A percentile compares a stretch with the other conserved stretches of the same genome.
phyloP scores from a whole-genome alignment of 2,888 invertebrate genomes.

The Strigamia transsilvanica region DNA sequence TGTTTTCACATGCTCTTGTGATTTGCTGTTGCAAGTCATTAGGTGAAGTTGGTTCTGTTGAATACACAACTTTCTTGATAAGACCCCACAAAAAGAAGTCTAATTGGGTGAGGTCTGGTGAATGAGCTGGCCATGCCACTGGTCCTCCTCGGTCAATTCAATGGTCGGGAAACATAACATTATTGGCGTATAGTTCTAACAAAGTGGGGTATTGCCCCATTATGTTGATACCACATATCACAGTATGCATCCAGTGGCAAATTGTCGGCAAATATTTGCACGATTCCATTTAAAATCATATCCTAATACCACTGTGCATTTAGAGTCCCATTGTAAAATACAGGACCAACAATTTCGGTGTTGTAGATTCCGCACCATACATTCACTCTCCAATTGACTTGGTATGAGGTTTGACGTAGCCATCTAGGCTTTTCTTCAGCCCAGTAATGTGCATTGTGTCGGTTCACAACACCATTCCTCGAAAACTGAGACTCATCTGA shows the following conservation, averaged over 20 bases:
- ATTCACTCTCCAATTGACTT: not conserved
- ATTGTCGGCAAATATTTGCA: constrained; percentile 21
- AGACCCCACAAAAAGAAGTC: too few species aligned
- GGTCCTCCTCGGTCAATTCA: too few species aligned
- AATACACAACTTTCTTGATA: not conserved
- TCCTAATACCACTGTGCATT: not conserved
- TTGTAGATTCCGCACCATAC: constrained; percentile 7
- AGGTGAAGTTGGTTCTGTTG: too few species aligned
- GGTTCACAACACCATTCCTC: not conserved
- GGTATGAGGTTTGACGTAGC: not conserved
- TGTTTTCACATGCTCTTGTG: too few species aligned
- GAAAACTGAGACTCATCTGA: constrained; percentile 20
- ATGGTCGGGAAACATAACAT: too few species aligned
- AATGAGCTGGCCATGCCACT: too few species aligned
- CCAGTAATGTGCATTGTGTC: constrained; percentile 32
- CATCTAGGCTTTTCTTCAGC: not conserved
- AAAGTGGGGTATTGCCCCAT: constrained; percentile 55
- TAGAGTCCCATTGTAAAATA: not conserved
- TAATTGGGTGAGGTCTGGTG: too few species aligned
- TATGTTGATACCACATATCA: constrained; percentile 55
- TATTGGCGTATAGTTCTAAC: too few species aligned
- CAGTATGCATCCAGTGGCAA: constrained; percentile 33
- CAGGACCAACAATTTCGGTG: not conserved
- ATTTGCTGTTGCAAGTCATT: too few species aligned
- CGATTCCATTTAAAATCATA: constrained; percentile 24